These are phyloP conservation scores for Dicyrtomina minuta DNA, from an alignment of 2,888 invertebrate species.

Conservation along the genomic window DNA sequence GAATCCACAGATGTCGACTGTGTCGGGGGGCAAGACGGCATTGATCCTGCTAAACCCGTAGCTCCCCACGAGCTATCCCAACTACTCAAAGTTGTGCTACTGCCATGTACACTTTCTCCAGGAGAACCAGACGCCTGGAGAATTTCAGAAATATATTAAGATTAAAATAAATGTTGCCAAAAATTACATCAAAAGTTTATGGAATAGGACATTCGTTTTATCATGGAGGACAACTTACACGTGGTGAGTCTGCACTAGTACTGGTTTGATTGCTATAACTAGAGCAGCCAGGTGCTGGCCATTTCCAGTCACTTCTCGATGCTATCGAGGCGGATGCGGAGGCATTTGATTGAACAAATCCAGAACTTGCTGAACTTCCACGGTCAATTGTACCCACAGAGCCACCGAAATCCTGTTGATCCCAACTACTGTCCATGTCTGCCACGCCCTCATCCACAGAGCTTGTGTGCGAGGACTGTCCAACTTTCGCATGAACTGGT, in stretches of 20 bases:
- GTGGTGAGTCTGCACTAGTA: conserved; percentile 46
- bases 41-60: conserved; percentile 45
- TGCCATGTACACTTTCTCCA: conserved; percentile 51
- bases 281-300: conserved; percentile 45
- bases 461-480: conserved; percentile 43
- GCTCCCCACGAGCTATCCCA: conserved; percentile 53
- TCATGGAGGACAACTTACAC: conserved; percentile 41
- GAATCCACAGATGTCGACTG: conserved; percentile 35
- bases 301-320: conserved; percentile 52
- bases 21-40: conserved; percentile 49
- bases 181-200: too few relatives aligned
- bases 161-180: too few relatives aligned
- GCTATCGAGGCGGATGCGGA: conserved; percentile 40
- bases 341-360: conserved; percentile 38
- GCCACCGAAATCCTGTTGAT: conserved; percentile 44
- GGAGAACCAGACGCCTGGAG: conserved; percentile 51
- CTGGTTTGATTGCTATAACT: conserved; percentile 38
- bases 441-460: conserved; percentile 58
- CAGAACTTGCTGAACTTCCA: conserved; percentile 48
- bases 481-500: conserved; percentile 34
- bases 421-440: conserved; percentile 51
- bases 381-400: conserved; percentile 44
- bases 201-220: too few relatives aligned
- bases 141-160: neutral
- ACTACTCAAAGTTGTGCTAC: conserved; percentile 51